Percentiles rank a stretch among this genome's conserved stretches.
phyloP scores from a whole-genome alignment of 2,113 vertebrate species.

The Noturus placidus region DNA sequence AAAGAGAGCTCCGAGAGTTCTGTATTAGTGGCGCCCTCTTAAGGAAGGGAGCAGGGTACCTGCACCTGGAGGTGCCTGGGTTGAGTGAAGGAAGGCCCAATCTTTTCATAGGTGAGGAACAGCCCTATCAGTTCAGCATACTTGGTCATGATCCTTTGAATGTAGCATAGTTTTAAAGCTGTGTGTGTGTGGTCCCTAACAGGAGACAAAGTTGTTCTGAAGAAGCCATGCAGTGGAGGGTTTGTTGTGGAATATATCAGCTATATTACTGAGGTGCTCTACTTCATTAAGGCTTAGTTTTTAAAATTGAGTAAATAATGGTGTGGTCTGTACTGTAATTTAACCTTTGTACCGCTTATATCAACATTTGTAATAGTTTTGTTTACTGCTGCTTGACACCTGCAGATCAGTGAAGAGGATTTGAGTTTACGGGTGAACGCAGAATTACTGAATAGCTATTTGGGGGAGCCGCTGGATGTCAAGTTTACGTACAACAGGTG shows the following conservation, averaged over 20 bases:
- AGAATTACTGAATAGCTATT: conserved; percentile 81
- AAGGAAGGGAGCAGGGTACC: conserved; percentile 72
- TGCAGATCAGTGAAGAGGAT: conserved; percentile 82
- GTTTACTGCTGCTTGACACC: neutral
- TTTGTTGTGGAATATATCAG: conserved; percentile 75
- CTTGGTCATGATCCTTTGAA: neutral
- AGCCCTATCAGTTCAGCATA: neutral
- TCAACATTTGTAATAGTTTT: neutral
- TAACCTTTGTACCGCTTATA: neutral
- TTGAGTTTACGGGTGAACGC: conserved; percentile 80
- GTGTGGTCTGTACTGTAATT: neutral
- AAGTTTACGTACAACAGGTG: conserved; percentile 89
- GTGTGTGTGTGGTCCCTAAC: conserved; percentile 25
- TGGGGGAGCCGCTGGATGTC: conserved; percentile 87
- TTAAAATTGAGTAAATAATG: neutral
- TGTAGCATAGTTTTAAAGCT: neutral
- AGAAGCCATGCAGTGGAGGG: conserved; percentile 70
- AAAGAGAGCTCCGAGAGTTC: conserved; percentile 79
- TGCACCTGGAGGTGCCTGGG: conserved; percentile 85
- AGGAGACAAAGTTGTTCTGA: conserved; percentile 88
- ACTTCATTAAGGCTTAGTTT: neutral
- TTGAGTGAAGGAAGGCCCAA: conserved; percentile 81
- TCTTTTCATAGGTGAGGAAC: conserved; percentile 75
- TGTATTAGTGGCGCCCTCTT: conserved; percentile 77
- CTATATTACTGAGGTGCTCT: conserved; percentile 78